Evolutionary conservation across 2,797 vertebrate genomes (phyloP).

Genomic region (Heteromormyrus szaboi): DNA sequence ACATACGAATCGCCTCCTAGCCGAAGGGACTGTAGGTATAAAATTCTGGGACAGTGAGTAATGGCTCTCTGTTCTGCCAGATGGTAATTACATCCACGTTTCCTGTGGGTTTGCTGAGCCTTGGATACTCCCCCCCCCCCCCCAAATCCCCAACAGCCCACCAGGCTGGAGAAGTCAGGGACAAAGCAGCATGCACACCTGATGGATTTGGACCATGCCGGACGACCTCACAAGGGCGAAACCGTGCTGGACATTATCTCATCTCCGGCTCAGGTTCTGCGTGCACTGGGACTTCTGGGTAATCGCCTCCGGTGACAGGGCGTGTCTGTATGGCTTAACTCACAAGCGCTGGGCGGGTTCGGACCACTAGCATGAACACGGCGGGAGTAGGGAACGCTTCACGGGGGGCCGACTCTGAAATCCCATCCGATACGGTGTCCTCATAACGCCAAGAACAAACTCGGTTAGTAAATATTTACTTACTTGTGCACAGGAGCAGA

Average conservation of each 20-base stretch:
- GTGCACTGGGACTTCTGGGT: neutral
- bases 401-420: neutral
- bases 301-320: neutral
- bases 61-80: constrained; percentile 34
- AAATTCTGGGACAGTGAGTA: constrained; percentile 27
- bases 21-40: constrained; percentile 5
- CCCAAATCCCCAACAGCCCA: neutral
- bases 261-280: neutral
- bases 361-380: neutral
- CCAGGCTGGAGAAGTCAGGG: neutral
- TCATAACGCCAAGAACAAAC: neutral
- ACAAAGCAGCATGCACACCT: neutral
- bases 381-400: neutral
- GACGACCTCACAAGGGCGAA: neutral
- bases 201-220: constrained; percentile 1
- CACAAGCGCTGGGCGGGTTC: neutral
- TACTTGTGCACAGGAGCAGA: neutral
- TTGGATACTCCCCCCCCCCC: neutral
- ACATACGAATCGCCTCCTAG: neutral
- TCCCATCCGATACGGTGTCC: neutral
- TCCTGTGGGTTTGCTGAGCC: constrained; percentile 17
- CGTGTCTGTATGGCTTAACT: neutral
- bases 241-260: neutral
- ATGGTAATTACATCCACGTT: constrained; percentile 33
- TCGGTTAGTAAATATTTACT: neutral